Conservation (phyloP, 2,797 vertebrate species). For the Enteromius argenteus region DNA sequence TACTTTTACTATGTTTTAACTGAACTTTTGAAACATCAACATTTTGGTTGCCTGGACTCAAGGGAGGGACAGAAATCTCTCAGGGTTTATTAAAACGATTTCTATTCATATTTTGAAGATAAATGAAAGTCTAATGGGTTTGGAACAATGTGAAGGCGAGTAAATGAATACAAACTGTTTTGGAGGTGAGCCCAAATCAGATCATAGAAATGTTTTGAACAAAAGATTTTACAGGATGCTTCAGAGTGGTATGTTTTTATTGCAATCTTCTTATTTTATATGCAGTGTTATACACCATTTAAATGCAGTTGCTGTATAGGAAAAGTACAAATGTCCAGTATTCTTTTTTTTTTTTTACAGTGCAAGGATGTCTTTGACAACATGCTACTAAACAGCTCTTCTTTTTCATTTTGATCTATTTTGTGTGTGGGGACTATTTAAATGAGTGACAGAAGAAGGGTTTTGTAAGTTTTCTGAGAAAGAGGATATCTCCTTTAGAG, state of each 20-base stretch:
- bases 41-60: background rate
- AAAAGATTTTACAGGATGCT: background rate
- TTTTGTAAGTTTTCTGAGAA: no score
- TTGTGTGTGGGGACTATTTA: no score
- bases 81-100: background rate
- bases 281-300: background rate
- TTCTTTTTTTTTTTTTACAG: no score
- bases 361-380: no score
- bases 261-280: background rate
- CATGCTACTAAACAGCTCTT: no score
- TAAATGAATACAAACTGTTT: background rate
- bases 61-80: background rate
- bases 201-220: no score
- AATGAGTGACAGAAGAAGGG: no score
- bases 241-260: background rate
- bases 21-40: background rate
- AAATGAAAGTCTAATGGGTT: background rate
- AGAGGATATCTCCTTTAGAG: no score
- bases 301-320: no score
- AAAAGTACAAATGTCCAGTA: no score
- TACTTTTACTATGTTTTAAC: background rate
- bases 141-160: background rate
- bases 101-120: background rate
- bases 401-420: no score
- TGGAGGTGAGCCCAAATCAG: background rate